Base-by-base conservation (phyloP, 2,113 vertebrate genomes). In the Pica pica region DNA sequence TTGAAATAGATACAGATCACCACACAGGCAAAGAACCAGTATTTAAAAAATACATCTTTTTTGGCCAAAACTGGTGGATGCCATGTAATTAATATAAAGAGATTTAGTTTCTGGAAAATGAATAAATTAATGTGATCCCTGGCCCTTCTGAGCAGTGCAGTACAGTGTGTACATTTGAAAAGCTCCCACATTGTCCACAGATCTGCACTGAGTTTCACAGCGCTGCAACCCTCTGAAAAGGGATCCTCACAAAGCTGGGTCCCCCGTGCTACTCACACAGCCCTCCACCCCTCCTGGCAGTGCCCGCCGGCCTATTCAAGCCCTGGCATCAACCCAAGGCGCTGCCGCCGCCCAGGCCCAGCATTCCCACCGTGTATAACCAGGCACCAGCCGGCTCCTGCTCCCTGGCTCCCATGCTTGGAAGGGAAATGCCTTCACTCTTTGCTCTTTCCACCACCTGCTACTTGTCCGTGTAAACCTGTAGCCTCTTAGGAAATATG, bases 241-340 rank as follows among this genome's bases (percentile, higher is more conserved):
- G 33, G 50, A 79, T 69, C 71, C 77, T 84, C 26, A 95, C 95
- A 95, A 95, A 95, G 93, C 93, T 57, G 84, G 67, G 59, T 93
- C 42, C 85, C 49, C 6, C 60, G 9, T 11, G 35, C 67, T 20
- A 47, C 90, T 75, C 71, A 44, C 84, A 77, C 57, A 21, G 26
- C 52, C 84, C 79, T 91, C 75, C 65, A 20, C 4, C 35, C 76
- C 76, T 93, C 71, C 82, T 96, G 94, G 92, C 91, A 93, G 35
- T 10, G 7, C 69, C 71, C 6, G 0, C 28, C 16, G 8, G 44
- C 26, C 92, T 70, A 37, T 89, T 94, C 71, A 74, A 77, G 63
- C 59, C 87, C 90, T 95, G 91, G 91, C 89, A 75, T 28, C 9
- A 2, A 1, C 44, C 68, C 13, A 17, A 52, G 94, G 71, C 63